Evolutionary conservation across 2,113 vertebrate species (phyloP), one percentile per base, ranked within the genome.

Genomic region (Hippotragus niger): DNA sequence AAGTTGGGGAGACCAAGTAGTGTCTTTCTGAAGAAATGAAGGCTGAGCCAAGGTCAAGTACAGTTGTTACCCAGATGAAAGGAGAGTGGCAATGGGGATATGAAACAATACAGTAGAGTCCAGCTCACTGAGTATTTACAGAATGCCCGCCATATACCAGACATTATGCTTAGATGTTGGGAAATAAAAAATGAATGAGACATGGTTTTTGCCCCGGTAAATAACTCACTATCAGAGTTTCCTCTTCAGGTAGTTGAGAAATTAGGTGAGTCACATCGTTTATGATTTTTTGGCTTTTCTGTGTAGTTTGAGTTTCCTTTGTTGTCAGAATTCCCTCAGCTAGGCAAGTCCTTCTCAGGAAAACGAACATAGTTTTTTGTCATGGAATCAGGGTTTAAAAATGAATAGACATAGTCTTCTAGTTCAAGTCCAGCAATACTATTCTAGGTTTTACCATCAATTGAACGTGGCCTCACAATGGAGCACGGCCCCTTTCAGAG

Each of bases 281-380:
- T 81, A 45, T 40, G 92, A 95, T 96, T 95, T 60, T 76, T 97
- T 93, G 90, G 43, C 33, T 71, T 71, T 97, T 87, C 76, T 55
- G 4, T 76, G 57, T 94, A 78, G n/a, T 64, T 92, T 85, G 67
- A 85, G 17, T 91, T 80, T 94, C 23, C 43, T 93, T 94, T 95
- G 58, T 74, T 94, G 67, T 96, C 11, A 45, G 50, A 78, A 94
- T 96, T 67, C 23, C 27, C 17, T 97, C 58, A 94, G 81, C 6
- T 5, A 91, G 90, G 74, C 71, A 64, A 80, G 74, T 57, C 50
- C 71, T 89, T 53, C 57, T 92, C 43, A 92, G 62, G 67, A 96
- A 82, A 55, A 53, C 19, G 60, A 83, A 27, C 47, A 64, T 23
- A 43, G 15, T 23, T 53, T 95, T 90, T 52, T 43, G 76, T 78